Conservation (phyloP, 2,888 invertebrate genomes). For the Oegoconia quadripuncta region DNA sequence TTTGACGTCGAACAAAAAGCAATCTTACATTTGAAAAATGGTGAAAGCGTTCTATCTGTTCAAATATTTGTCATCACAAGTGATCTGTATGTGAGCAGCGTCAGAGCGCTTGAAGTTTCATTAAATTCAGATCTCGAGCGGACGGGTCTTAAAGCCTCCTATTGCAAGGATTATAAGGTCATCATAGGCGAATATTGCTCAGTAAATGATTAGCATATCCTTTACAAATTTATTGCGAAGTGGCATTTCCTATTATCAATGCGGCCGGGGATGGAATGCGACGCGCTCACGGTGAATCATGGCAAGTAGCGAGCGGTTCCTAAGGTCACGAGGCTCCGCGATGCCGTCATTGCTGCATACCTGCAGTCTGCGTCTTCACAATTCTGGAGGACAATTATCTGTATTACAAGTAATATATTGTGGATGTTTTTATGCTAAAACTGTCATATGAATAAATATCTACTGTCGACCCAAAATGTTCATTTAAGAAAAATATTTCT, state of each 20-base stretch:
- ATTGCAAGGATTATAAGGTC: conserved; percentile 19
- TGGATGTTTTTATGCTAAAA: no score
- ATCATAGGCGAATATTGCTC: conserved; percentile 30
- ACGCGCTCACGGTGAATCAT: conserved; percentile 59
- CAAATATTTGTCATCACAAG: not conserved
- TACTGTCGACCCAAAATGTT: no score
- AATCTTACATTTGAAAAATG: no score
- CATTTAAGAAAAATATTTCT: no score
- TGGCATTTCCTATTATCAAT: conserved; percentile 70
- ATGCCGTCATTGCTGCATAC: conserved; percentile 58
- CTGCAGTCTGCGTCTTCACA: conserved; percentile 9
- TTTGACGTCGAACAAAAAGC: no score
- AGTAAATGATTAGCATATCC: conserved; percentile 41
- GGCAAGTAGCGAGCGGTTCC: conserved; percentile 30
- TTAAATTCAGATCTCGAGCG: not conserved
- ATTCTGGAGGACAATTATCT: no score
- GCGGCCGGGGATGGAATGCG: conserved; percentile 58
- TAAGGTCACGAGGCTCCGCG: conserved; percentile 54
- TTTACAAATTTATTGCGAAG: conserved; percentile 54
- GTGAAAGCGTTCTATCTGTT: no score
- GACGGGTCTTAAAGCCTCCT: not conserved
- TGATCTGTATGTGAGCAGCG: no score
- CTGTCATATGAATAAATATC: no score
- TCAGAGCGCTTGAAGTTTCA: not conserved
- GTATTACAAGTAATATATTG: no score